Evolutionary conservation across 2,888 invertebrate species (phyloP).

Genomic region (Choristoneura rosaceana): DNA sequence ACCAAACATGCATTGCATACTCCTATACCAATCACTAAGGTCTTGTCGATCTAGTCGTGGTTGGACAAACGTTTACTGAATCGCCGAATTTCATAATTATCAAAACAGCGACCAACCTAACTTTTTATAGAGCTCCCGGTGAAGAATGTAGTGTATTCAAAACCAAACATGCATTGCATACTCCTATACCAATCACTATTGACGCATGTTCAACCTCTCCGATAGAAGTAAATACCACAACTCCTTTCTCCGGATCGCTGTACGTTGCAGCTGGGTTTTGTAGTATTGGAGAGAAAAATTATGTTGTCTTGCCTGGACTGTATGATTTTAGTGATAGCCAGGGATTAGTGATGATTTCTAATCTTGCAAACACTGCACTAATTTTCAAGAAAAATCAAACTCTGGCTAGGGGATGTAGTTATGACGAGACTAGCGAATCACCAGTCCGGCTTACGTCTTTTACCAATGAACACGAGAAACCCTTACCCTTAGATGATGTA

Average conservation of each 20-base stretch:
- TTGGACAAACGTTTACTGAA: conserved; percentile 12
- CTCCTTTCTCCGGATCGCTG: not conserved
- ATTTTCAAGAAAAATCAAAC: not conserved
- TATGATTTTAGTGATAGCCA: conserved; percentile 4
- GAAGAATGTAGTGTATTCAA: not conserved
- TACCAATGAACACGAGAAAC: not conserved
- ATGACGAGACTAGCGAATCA: conserved; percentile 1
- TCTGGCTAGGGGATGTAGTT: not conserved
- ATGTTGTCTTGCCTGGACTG: not conserved
- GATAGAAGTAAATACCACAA: not conserved
- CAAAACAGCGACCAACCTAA: not conserved
- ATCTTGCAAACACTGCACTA: not conserved
- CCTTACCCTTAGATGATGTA: conserved; percentile 7
- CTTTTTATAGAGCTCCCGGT: not conserved
- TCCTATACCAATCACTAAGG: too few species aligned
- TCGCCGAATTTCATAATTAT: not conserved
- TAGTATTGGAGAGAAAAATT: not conserved
- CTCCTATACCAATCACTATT: not conserved
- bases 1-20: not conserved
- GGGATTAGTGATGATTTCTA: conserved; percentile 4
- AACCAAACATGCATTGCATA: not conserved
- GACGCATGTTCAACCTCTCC: not conserved
- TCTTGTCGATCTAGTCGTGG: not conserved
- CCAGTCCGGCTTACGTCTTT: not conserved
- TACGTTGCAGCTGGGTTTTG: conserved; percentile 2